Conservation (phyloP, 2,797 vertebrate genomes). For the Acipenser ruthenus region DNA sequence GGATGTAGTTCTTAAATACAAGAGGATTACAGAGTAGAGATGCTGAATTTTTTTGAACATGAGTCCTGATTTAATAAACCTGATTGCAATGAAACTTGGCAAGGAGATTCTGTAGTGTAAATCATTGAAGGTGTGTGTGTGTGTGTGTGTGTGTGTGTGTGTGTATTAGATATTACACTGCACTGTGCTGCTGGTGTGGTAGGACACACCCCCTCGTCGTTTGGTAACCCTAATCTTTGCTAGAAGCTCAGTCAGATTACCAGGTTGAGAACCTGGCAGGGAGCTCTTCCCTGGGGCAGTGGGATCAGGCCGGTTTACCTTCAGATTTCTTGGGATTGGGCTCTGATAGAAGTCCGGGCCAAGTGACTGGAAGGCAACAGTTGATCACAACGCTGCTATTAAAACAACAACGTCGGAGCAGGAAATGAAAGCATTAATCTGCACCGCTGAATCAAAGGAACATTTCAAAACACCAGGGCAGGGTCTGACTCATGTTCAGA, state of each 20-base stretch:
- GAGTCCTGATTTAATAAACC: no score
- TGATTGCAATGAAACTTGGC: no score
- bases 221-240: background rate
- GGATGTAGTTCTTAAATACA: no score
- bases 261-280: background rate
- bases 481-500: conserved; percentile 20
- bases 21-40: no score
- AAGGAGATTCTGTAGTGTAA: no score
- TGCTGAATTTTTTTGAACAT: no score
- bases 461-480: conserved; percentile 22
- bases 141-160: no score
- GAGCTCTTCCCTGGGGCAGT: background rate
- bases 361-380: conserved; percentile 3
- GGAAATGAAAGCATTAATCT: conserved; percentile 33
- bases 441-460: conserved; percentile 20
- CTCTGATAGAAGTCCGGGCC: background rate
- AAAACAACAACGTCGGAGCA: conserved; percentile 26
- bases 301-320: background rate
- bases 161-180: no score
- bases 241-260: background rate
- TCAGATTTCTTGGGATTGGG: background rate
- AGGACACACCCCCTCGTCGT: background rate
- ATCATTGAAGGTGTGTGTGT: no score
- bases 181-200: no score
- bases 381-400: conserved; percentile 19